phyloP scores from a whole-genome alignment of 2,113 vertebrate genomes.

The Lepisosteus oculatus region DNA sequence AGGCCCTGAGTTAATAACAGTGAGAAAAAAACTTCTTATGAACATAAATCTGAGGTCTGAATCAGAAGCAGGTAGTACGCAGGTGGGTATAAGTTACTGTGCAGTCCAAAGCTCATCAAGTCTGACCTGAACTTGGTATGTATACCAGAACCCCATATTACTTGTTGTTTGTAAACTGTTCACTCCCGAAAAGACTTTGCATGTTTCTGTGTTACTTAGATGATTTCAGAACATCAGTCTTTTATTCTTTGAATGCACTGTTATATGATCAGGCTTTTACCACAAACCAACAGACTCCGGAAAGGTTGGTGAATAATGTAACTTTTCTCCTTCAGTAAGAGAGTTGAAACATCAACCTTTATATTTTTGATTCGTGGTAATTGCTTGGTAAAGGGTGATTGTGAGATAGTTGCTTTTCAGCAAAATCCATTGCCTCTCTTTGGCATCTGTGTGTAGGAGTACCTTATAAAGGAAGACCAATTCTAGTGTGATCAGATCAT shows the following conservation, averaged over 20 bases:
- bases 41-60: conserved; percentile 51
- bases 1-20: too few relatives aligned
- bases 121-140: conserved; percentile 44
- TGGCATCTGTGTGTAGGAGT: not conserved
- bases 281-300: conserved; percentile 80
- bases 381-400: conserved; percentile 61
- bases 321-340: conserved; percentile 54
- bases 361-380: conserved; percentile 81
- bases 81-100: conserved; percentile 60
- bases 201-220: conserved; percentile 53
- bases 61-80: conserved; percentile 39
- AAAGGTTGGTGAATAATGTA: conserved; percentile 75
- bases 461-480: not conserved
- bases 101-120: conserved; percentile 37
- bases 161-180: not conserved
- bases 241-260: conserved; percentile 68
- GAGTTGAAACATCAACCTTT: conserved; percentile 73
- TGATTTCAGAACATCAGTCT: conserved; percentile 54
- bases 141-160: conserved; percentile 22
- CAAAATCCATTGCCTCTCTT: not conserved
- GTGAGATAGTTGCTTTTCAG: not conserved
- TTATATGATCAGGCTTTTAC: conserved; percentile 76
- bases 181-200: conserved; percentile 36
- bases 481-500: conserved; percentile 7
- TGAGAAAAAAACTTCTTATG: not conserved